These are phyloP conservation scores for Agriopis aurantiaria DNA, from an alignment of 2,888 invertebrate species.

Conservation along the genomic window DNA sequence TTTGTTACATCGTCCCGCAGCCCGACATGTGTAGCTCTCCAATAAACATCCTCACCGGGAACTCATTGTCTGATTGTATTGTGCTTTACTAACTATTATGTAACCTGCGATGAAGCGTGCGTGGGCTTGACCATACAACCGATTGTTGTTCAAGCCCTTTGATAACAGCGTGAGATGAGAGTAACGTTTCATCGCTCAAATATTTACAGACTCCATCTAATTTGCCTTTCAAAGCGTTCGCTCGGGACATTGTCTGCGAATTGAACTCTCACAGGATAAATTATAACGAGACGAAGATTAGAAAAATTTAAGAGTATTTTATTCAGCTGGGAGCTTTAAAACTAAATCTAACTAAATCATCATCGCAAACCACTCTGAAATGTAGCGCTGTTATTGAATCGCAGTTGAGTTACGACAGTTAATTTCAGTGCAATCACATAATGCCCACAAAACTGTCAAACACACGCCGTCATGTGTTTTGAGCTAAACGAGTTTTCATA, in stretches of 20 bases:
- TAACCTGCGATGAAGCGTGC: constrained; percentile 52
- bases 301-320: not conserved
- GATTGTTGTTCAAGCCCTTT: constrained; percentile 52
- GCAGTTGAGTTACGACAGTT: constrained; percentile 22
- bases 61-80: constrained; percentile 57
- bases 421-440: constrained; percentile 40
- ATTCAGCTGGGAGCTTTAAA: not conserved
- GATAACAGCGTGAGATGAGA: constrained; percentile 53
- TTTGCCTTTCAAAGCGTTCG: constrained; percentile 41
- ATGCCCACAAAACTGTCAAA: constrained; percentile 50
- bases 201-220: constrained; percentile 45
- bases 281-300: constrained; percentile 4
- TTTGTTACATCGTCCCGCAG: constrained; percentile 57
- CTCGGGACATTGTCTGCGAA: constrained; percentile 24
- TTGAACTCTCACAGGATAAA: constrained; percentile 16
- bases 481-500: constrained; percentile 57
- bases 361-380: too few species aligned
- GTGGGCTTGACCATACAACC: constrained; percentile 64
- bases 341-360: not conserved
- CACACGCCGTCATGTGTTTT: constrained; percentile 48
- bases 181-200: constrained; percentile 44
- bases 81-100: constrained; percentile 43
- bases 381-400: constrained; percentile 16
- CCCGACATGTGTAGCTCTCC: constrained; percentile 57
- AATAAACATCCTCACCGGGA: constrained; percentile 60